Evolutionary conservation across 2,113 vertebrate genomes (phyloP), one percentile per base, ranked within the genome.

Genomic region (Casuarius casuarius): DNA sequence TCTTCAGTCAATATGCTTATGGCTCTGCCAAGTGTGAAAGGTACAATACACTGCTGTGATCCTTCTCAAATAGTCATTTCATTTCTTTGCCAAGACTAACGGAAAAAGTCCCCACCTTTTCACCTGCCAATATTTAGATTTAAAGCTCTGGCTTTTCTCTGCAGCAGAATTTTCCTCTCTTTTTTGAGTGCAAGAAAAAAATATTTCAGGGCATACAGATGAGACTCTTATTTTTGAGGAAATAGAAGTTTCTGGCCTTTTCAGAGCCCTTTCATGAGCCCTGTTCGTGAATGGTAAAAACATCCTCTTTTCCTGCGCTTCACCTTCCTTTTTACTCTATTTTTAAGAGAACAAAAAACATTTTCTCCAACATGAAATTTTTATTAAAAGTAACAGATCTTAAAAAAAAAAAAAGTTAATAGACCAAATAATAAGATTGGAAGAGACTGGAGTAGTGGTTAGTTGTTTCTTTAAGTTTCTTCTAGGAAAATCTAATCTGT

Each of bases 81-180:
- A 76, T 93, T 95, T 95, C 59, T 95, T 95, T 86, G 52, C 20
- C 44, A 81, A 88, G 58, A 33, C 40, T 68, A 67, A 72, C 7
- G 51, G 79, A 66, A 26, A 52, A 61, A 67, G 4, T 3, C 10
- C 8, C 35, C n/a, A 78, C 35, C 40, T 71, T 87, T 93, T 94
- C 35, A 72, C 35, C 62, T 92, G 42, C 42, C 80, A 58, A 38
- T 76, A 73, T 44, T 63, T 75, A 19, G 35, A 80, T 92, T 72
- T 73, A 58, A 72, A 83, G 26, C 26, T 48, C 20, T 17, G 31
- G 15, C 9, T 92, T 92, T 94, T 74, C 20, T 93, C 26, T 92
- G 67, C 17, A 63, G 38, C 9, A 84, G 51, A 61, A 29, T 70
- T 89, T 75, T 73, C 21, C 20, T 70, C 8, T 71, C 8, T 75